Evolutionary conservation across 2,888 invertebrate genomes (phyloP).

Genomic region (Scotopteryx bipunctaria): DNA sequence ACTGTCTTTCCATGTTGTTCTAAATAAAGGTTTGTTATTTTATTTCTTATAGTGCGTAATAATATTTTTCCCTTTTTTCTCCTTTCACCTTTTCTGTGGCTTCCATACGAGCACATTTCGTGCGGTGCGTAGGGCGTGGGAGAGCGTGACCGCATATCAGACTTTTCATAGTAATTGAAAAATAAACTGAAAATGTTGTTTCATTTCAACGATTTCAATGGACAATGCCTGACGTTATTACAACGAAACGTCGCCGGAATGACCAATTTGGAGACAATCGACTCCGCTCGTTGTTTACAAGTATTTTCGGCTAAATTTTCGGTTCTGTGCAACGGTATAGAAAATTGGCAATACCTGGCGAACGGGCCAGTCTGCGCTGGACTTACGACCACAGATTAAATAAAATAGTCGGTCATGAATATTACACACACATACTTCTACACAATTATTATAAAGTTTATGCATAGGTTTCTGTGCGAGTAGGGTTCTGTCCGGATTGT

Average conservation of each 20-base stretch:
- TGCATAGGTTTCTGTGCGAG: too few species aligned
- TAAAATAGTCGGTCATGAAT: not conserved
- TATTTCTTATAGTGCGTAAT: too few species aligned
- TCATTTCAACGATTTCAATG: slow-evolving; percentile 18
- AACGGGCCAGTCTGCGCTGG: slow-evolving; percentile 12
- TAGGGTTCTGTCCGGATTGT: too few species aligned
- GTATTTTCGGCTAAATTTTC: slow-evolving; percentile 15
- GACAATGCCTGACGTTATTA: slow-evolving; percentile 15
- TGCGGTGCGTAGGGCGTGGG: too few species aligned
- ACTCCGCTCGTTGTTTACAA: slow-evolving; percentile 11
- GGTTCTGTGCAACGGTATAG: slow-evolving; percentile 30
- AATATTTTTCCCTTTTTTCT: too few species aligned
- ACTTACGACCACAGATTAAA: slow-evolving; percentile 2
- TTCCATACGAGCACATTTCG: too few species aligned
- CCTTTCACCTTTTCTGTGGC: too few species aligned
- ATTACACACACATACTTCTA: too few species aligned
- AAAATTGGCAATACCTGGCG: slow-evolving; percentile 38
- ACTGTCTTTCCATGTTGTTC: too few species aligned
- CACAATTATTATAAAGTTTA: too few species aligned
- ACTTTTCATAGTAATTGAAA: not conserved
- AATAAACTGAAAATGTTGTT: slow-evolving; percentile 6
- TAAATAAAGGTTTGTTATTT: too few species aligned
- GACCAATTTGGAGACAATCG: slow-evolving; percentile 16
- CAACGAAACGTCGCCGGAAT: slow-evolving; percentile 8
- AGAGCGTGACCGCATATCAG: not conserved